Evolutionary conservation across 1,140 invertebrate species (phyloP).

Genomic region (Brachionus paranguensis): DNA sequence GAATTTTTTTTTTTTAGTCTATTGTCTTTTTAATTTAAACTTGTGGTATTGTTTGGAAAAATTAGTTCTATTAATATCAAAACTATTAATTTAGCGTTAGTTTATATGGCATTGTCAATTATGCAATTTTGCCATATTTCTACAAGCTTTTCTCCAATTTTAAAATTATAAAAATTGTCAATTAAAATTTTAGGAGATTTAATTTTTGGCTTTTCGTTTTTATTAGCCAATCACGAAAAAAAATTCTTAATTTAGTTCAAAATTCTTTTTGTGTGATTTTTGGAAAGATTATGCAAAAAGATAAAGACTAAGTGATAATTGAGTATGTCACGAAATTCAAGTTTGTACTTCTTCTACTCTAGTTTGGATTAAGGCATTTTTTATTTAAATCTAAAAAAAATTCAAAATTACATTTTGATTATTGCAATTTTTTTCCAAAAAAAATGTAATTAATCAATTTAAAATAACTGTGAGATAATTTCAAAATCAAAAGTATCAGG

Average conservation of each 20-base stretch:
- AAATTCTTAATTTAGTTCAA: background rate
- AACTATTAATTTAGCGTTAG: background rate
- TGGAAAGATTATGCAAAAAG: background rate
- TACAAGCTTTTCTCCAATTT: background rate
- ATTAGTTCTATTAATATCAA: background rate
- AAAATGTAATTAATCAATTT: background rate
- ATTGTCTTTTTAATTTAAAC: background rate
- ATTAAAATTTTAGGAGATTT: background rate
- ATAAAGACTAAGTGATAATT: background rate
- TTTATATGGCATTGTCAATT: constrained; percentile 29
- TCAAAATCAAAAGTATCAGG: background rate
- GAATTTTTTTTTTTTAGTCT: background rate
- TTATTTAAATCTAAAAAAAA: background rate
- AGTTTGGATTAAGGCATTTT: background rate
- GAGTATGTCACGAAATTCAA: background rate
- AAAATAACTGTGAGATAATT: background rate
- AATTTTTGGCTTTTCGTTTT: background rate
- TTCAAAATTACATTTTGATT: background rate
- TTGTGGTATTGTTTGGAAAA: background rate
- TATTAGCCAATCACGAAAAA: background rate
- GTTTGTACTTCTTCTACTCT: background rate
- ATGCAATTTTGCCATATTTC: constrained; percentile 14
- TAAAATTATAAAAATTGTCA: constrained; percentile 1
- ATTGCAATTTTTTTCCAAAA: too few relatives aligned
- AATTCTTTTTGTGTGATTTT: background rate